A percentile compares a stretch with the other conserved stretches of the same genome.
Conservation (phyloP, 1,140 invertebrate genomes). For the Thaumetopoea pityocampa region DNA sequence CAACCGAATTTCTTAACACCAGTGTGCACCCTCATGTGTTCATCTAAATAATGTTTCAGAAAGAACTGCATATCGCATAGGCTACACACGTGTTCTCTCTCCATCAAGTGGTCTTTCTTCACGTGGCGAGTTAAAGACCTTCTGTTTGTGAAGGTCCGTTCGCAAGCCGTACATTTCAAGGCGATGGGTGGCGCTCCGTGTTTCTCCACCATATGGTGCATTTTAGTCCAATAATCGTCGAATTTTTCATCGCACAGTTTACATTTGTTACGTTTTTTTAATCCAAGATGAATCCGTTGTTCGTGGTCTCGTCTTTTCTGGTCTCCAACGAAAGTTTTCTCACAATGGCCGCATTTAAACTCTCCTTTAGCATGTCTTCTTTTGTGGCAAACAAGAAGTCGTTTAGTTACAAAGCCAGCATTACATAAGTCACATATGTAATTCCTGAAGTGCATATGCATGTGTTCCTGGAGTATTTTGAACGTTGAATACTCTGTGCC, state of each 20-base stretch:
- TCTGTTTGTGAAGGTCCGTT: slow-evolving; percentile 42
- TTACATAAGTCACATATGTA: slow-evolving; percentile 87
- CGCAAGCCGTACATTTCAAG: slow-evolving; percentile 53
- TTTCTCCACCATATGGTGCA: slow-evolving; percentile 36
- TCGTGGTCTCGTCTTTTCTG: slow-evolving; percentile 38
- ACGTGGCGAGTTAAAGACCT: slow-evolving; percentile 41
- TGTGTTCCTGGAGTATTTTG: slow-evolving; percentile 25
- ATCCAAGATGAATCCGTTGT: slow-evolving; percentile 34
- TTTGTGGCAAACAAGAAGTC: slow-evolving; percentile 30
- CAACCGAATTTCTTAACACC: slow-evolving; percentile 74
- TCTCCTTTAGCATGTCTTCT: slow-evolving; percentile 41
- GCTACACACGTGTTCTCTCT: slow-evolving; percentile 48
- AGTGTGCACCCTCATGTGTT: slow-evolving; percentile 75
- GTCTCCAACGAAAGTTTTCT: slow-evolving; percentile 39
- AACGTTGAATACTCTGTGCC: slow-evolving; percentile 13
- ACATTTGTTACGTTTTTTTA: slow-evolving; percentile 47
- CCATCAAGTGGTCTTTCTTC: slow-evolving; percentile 52
- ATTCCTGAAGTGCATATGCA: slow-evolving; percentile 29
- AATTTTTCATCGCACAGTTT: slow-evolving; percentile 37
- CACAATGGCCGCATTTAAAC: slow-evolving; percentile 39
- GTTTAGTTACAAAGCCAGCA: slow-evolving; percentile 66
- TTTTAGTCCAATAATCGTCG: slow-evolving; percentile 38
- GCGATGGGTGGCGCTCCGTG: slow-evolving; percentile 41
- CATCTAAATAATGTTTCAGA: slow-evolving; percentile 44
- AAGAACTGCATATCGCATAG: slow-evolving; percentile 59